phyloP scores from a whole-genome alignment of 2,797 vertebrate genomes.

The Natrix natrix region DNA sequence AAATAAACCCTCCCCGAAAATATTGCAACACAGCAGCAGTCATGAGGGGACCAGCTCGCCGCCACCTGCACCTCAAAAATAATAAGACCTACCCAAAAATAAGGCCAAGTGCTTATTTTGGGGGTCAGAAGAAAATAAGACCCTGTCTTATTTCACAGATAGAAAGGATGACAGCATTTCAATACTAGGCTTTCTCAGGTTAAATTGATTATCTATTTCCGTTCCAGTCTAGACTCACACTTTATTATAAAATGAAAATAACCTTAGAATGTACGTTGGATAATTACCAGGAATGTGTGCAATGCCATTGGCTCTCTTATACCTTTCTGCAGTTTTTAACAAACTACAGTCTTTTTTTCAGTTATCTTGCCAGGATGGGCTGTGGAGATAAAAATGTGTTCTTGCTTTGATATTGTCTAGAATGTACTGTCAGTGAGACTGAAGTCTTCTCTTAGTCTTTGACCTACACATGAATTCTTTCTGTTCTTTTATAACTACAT shows the following conservation, averaged over 20 bases:
- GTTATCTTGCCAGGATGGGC: no score
- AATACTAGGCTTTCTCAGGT: neutral
- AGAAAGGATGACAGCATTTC: neutral
- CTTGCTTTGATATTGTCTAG: neutral
- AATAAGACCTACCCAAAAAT: no score
- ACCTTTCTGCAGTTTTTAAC: neutral
- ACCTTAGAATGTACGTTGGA: neutral
- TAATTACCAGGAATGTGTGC: neutral
- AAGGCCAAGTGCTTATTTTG: no score
- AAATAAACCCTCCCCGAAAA: no score
- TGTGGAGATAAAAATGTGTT: neutral
- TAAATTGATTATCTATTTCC: neutral
- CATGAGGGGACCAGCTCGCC: no score
- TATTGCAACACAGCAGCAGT: no score
- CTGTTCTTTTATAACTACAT: neutral
- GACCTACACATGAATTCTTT: neutral
- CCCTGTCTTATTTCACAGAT: neutral
- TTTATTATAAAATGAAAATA: neutral
- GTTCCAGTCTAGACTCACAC: neutral
- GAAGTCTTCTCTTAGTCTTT: neutral
- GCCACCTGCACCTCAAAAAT: no score
- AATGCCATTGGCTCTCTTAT: no score
- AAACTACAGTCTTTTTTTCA: neutral
- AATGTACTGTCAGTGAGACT: neutral
- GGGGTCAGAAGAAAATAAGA: no score